Conservation (phyloP, 2,888 invertebrate species). For the Pyrrhosoma nymphula region DNA sequence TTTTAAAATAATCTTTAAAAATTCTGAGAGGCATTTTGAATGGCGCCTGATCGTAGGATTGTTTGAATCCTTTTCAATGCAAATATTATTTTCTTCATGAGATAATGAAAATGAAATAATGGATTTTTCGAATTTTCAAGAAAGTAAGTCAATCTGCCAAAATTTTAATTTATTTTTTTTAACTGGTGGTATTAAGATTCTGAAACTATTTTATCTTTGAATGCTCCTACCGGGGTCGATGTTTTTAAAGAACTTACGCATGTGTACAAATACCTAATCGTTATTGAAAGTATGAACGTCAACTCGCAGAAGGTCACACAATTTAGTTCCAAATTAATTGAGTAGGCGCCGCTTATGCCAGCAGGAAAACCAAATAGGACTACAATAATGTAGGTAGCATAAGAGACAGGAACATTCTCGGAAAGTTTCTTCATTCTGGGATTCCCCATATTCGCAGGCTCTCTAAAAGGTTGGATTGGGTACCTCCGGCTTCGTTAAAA, state of each 20-base stretch:
- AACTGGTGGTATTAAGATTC: too few relatives aligned
- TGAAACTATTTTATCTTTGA: too few relatives aligned
- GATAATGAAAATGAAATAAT: too few relatives aligned
- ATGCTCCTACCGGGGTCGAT: not conserved
- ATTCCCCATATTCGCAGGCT: not conserved
- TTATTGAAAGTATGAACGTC: not conserved
- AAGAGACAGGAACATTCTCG: not conserved
- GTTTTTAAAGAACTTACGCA: not conserved
- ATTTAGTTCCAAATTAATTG: not conserved
- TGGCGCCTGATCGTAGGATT: too few relatives aligned
- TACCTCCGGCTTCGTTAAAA: slow-evolving; percentile 1
- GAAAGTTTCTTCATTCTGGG: not conserved
- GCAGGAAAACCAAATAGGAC: not conserved
- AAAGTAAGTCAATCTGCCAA: too few relatives aligned
- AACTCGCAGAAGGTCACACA: not conserved
- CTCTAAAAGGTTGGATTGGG: slow-evolving; percentile 26
- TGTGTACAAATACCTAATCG: too few relatives aligned
- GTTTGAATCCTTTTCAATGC: too few relatives aligned
- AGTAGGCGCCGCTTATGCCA: not conserved
- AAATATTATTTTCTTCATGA: too few relatives aligned
- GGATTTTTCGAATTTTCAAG: too few relatives aligned
- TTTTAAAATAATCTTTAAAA: too few relatives aligned
- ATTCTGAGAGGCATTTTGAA: too few relatives aligned
- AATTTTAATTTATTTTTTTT: too few relatives aligned
- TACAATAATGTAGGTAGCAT: not conserved